Base-by-base conservation (phyloP, 53 echinoderm and acorn worm genomes). In the Holothuria leucospilota region DNA sequence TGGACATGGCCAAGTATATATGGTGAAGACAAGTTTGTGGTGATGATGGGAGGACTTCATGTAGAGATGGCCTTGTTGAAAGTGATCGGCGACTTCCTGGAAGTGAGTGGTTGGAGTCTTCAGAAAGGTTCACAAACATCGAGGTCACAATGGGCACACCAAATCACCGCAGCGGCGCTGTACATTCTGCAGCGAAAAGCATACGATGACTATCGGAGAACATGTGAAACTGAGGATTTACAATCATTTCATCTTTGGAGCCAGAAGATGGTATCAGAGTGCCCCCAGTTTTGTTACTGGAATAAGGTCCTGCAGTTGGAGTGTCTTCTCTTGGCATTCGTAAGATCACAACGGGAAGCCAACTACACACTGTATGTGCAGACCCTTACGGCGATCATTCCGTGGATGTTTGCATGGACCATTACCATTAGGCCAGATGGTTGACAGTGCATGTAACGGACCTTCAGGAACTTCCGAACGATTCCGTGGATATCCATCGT, bases 381-480 rank as follows among this genome's bases (percentile, higher is more conserved):
- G n/a, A n/a, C n/a, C n/a, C n/a, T n/a, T n/a, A n/a, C n/a, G n/a
- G n/a, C n/a, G n/a, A n/a, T n/a, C n/a, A n/a, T n/a, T n/a, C n/a
- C n/a, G 38, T 86, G 61, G 59, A 58, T 86, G 73, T 86, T 86
- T 74, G 86, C 15, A 84, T 68, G 68, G 69, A 84, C 65, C 68
- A 83, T 34, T 73, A 56, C 74, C 73, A 86, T 75, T 86, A 86
- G 27, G 85, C 85, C 28, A 85, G 85, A 72, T 72, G 85, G 85
- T 52, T 85, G 53, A 71, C 86, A 86, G 75, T 86, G 15, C 86
- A 86, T 74, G 7, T 86, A 21, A 81, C 59, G 29, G 81, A 81
- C 60, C 59, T 81, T 9, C 60, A 62, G 59, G 81, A 61, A 61
- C 81, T 81, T 60, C 30, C 29, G 30, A 27, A 27, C 39, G 11